Base-by-base conservation (phyloP, 2,888 invertebrate species). In the Patella pellucida region DNA sequence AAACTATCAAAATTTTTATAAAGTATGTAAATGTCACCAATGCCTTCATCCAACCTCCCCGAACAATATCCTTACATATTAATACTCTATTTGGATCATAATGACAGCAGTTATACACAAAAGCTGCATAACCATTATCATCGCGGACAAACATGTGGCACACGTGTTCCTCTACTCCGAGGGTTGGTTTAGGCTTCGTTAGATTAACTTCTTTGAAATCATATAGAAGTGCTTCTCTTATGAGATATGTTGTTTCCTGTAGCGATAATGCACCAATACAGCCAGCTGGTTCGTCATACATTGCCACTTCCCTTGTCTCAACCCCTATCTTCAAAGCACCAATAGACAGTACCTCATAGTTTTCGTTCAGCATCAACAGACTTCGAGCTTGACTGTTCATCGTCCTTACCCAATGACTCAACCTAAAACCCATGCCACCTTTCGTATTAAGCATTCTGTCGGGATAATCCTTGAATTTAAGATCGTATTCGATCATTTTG, bases 281-380 rank as follows among this genome's bases (percentile, higher is more conserved):
- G 2, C 84, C 79, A 0, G 7, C 7, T 0, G 88, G 87, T 0
- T 74, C 52, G 71, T 87, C 86, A 15, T 52, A 56, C 4, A 89
- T 52, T 9, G 76, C 79, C 3, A 89, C 82, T 7, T 82, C 52
- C 52, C 86, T 16, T 4, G 76, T 72, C 7, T 79, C 78, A 9
- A 86, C 84, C 7, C 87, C 87, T 14, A 87, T 81, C 68, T 81
- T 81, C 27, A 89, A 78, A 23, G 86, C 82, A 1, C 77, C 67
- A 31, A 88, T 74, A 0, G 87, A 88, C 41, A 87, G 77, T 2
- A 86, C 75, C 52, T 85, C 85, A 74, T 85, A 89, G 75, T 87
- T 85, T 19, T 86, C 85, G 19, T 85, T 79, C 70, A 89, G 79
- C 41, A 87, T 82, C 69, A 89, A 73, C 51, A 89, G 79, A 12